These are phyloP conservation scores for Augochlora pura DNA, from an alignment of 1,140 invertebrate genomes.

Conservation along the genomic window DNA sequence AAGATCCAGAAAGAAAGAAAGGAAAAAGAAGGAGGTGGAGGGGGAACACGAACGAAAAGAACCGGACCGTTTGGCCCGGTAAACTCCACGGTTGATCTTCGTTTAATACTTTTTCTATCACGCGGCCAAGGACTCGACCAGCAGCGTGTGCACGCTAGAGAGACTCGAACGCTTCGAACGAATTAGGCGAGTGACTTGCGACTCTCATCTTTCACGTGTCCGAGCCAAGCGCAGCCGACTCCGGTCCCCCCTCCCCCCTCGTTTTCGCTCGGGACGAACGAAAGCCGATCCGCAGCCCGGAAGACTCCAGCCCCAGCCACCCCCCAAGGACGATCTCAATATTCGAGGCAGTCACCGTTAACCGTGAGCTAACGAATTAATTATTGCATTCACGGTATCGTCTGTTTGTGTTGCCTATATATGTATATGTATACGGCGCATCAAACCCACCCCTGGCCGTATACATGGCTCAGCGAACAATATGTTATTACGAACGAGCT, in stretches of 20 bases:
- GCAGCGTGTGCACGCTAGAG: slow-evolving; percentile 8
- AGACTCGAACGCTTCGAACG: slow-evolving; percentile 27
- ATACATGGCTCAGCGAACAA: slow-evolving; percentile 62
- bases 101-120: slow-evolving; percentile 15
- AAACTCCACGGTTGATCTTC: slow-evolving; percentile 30
- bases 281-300: neutral
- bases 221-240: neutral
- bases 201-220: slow-evolving; percentile 19
- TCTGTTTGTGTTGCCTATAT: slow-evolving; percentile 22
- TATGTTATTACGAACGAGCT: slow-evolving; percentile 70
- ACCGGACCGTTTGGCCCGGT: neutral
- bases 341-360: neutral
- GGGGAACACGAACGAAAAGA: slow-evolving; percentile 28
- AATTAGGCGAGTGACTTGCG: slow-evolving; percentile 46
- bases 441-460: slow-evolving; percentile 10
- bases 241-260: neutral
- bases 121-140: neutral
- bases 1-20: neutral
- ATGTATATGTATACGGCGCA: neutral
- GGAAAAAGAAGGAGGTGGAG: neutral
- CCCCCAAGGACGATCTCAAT: neutral
- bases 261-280: neutral
- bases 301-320: neutral
- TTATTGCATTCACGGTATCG: slow-evolving; percentile 3
- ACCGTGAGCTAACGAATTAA: slow-evolving; percentile 14